Base-by-base conservation (phyloP, 1,140 invertebrate genomes). In the Geopemphigus sp. region DNA sequence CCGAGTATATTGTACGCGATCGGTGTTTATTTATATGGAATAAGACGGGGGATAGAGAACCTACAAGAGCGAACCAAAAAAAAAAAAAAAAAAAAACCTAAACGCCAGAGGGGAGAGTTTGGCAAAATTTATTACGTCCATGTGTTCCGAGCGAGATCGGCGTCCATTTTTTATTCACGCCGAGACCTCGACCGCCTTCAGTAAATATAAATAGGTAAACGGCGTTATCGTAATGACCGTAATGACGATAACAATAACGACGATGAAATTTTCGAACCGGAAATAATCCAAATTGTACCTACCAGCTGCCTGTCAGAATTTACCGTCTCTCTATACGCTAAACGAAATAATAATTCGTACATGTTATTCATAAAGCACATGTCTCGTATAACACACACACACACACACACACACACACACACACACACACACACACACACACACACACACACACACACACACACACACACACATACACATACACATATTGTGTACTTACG, bases 71-170 rank as follows among this genome's bases (percentile, higher is more conserved):
- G 32, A 10, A 39, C 26, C 6, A 19, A 17, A 32, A n/a, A 64
- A 39, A 64, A n/a, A 39, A 39, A 22, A 24, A 17, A 32, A n/a
- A 64, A 39, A 64, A n/a, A 39, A 39, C 5, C 12, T n/a, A 39
- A 39, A 64, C 11, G 63, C 32, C 32, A 5, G 8, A 22, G 32
- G 32, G 63, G 12, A 39, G 61, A 39, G 61, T 32, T 64, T 14
- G 17, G 59, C 29, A 63, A 63, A 45, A 66, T 66, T 22, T 66
- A 66, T 66, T 66, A 66, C 63, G 32, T 39, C 32, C 29, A 64
- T 66, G 63, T 66, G 63, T 39, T n/a, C 19, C 0, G 32, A 3
- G 29, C 11, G 19, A 66, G 63, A 39, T 66, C 32, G 32, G 10
- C 6, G 29, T 64, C 19, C 61, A 32, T 39, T 64, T 64, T 39